Conservation (phyloP, 2,888 invertebrate species). For the Lepetodrilus schrolli region DNA sequence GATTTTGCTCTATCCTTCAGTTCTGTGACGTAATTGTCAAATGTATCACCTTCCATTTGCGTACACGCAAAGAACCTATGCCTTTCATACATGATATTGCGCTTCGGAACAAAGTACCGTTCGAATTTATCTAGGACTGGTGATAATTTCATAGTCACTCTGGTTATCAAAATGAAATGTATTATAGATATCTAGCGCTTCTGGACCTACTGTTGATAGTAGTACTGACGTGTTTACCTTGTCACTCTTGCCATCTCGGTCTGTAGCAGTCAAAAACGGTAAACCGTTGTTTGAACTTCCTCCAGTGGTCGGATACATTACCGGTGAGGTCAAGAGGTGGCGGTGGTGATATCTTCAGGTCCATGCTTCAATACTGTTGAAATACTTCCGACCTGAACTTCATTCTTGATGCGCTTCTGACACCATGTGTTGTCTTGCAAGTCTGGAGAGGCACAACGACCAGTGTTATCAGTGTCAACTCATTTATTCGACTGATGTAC, state of each 20-base stretch:
- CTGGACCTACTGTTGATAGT: slow-evolving; percentile 31
- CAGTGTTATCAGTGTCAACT: too few species aligned
- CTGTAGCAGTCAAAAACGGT: slow-evolving; percentile 34
- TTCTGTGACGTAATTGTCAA: slow-evolving; percentile 38
- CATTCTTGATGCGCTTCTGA: too few species aligned
- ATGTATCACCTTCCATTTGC: slow-evolving; percentile 32
- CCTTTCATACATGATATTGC: slow-evolving; percentile 39
- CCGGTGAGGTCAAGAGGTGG: slow-evolving; percentile 28
- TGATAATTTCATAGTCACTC: slow-evolving; percentile 24
- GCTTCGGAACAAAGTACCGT: slow-evolving; percentile 36
- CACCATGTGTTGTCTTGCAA: too few species aligned
- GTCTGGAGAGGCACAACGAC: too few species aligned
- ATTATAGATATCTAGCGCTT: slow-evolving; percentile 40
- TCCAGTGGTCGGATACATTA: slow-evolving; percentile 39
- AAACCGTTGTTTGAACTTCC: slow-evolving; percentile 37
- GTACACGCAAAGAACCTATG: slow-evolving; percentile 34
- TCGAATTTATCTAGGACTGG: slow-evolving; percentile 33
- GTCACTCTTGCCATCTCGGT: slow-evolving; percentile 28
- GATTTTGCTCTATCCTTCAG: background rate
- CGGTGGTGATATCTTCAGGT: too few species aligned
- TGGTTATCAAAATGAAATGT: slow-evolving; percentile 32
- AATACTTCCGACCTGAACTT: too few species aligned
- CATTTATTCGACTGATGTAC: too few species aligned
- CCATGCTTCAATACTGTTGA: too few species aligned
- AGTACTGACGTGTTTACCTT: slow-evolving; percentile 30